phyloP scores from a whole-genome alignment of 2,888 invertebrate species.

The Yponomeuta malinellus region DNA sequence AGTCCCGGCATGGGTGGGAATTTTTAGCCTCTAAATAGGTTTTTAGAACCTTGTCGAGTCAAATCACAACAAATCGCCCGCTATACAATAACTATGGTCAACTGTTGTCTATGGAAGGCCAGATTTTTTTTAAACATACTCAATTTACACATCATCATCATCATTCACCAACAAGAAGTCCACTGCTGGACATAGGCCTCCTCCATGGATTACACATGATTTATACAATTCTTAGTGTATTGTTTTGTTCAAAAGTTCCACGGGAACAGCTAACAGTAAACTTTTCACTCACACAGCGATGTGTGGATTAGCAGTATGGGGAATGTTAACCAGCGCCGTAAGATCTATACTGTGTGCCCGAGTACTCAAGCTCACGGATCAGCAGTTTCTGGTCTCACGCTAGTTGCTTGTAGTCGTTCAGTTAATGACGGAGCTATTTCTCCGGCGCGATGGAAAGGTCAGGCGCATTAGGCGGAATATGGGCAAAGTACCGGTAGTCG shows the following conservation, averaged over 20 bases:
- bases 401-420: background rate
- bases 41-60: too few relatives aligned
- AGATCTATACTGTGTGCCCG: background rate
- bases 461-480: constrained; percentile 2
- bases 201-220: too few relatives aligned
- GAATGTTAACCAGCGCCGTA: background rate
- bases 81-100: too few relatives aligned
- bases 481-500: background rate
- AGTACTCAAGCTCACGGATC: background rate
- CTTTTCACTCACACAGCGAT: background rate
- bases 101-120: too few relatives aligned
- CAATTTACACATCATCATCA: too few relatives aligned
- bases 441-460: background rate
- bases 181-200: too few relatives aligned
- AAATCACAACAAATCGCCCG: too few relatives aligned
- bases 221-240: too few relatives aligned
- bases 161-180: too few relatives aligned
- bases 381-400: background rate
- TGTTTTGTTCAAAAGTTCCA: background rate
- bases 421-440: background rate
- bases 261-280: background rate
- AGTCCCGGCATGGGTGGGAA: too few relatives aligned
- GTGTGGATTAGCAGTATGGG: background rate
- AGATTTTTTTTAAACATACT: too few relatives aligned
- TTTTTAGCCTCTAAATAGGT: too few relatives aligned